Base-by-base conservation (phyloP, 2,797 vertebrate genomes). In the Urosaurus nigricauda region DNA sequence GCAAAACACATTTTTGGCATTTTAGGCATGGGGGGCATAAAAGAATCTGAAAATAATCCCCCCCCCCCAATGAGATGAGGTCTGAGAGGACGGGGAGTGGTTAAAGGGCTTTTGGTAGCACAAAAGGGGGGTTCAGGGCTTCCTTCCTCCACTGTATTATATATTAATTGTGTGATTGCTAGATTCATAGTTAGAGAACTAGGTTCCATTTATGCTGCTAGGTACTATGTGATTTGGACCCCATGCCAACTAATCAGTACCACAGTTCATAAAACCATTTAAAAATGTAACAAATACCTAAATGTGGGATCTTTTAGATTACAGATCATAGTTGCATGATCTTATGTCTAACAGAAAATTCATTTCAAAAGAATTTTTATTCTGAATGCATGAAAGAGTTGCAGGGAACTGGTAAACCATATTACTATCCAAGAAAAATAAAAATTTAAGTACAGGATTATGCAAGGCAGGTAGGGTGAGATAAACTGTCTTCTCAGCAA, bases 351-450 rank as follows among this genome's bases (percentile, higher is more conserved):
- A 90, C 3, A 65, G 40, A 74, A 58, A 71, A 91, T 86, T 79
- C 60, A 91, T 93, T 92, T 75, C 82, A 65, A 88, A 79, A 90
- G 82, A 88, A 83, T 87, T 91, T 89, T 77, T 90, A 58, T 90
- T 77, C 21, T 53, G 63, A 53, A n/a, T 73, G 51, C 35, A 65
- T 43, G 8, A 56, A 79, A 47, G 24, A 90, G 81, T 85, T 84
- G 89, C 74, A 85, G 82, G 51, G 19, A 89, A 79, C 75, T 75
- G 75, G 56, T 19, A 29, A 53, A 40, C 47, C 47, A 82, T 83
- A 79, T 81, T 71, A 79, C 87, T 84, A 79, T 35, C 60, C 56
- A 90, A 80, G 51, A 81, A 82, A 81, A 87, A 40, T 73, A 74
- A 85, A 43, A 37, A 40, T 77, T 90, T 85, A 89, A 81, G n/a